Percentiles rank a stretch among this genome's conserved stretches.
phyloP scores from a whole-genome alignment of 2,113 vertebrate species.

The Regulus satrapa region DNA sequence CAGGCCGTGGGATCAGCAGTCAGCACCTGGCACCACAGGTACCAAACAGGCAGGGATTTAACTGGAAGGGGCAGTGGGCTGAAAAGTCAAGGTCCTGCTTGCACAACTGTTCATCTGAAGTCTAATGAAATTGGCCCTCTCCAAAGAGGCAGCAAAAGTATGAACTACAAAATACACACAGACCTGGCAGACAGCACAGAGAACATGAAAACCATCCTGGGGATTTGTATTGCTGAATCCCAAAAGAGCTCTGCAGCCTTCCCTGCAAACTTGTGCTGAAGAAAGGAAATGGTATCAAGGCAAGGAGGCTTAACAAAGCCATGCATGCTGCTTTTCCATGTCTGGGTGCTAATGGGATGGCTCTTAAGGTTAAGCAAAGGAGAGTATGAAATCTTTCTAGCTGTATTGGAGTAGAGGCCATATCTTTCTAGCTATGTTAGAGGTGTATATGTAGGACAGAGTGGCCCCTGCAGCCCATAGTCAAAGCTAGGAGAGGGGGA shows the following conservation, averaged over 20 bases:
- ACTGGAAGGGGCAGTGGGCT: not conserved
- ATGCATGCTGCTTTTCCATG: not conserved
- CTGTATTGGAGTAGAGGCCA: too few relatives aligned
- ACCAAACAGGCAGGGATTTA: not conserved
- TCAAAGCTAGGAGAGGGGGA: not conserved
- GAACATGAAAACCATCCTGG: not conserved
- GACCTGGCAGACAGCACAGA: not conserved
- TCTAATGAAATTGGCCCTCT: not conserved
- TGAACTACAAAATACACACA: not conserved
- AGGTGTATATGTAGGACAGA: not conserved
- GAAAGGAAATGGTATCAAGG: not conserved
- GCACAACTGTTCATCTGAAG: not conserved
- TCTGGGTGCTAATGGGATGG: not conserved
- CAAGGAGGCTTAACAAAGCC: not conserved
- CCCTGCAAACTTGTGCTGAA: not conserved
- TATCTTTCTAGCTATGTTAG: not conserved
- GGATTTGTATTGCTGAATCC: not conserved
- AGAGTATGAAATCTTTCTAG: not conserved
- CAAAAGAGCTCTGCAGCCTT: not conserved
- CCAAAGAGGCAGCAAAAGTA: not conserved
- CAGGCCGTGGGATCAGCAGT: not conserved
- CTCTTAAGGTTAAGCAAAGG: not conserved
- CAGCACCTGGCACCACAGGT: not conserved
- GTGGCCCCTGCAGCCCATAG: not conserved
- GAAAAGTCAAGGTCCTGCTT: not conserved